Conservation (phyloP, 2,797 vertebrate species). For the Schizopygopsis malacanthus region DNA sequence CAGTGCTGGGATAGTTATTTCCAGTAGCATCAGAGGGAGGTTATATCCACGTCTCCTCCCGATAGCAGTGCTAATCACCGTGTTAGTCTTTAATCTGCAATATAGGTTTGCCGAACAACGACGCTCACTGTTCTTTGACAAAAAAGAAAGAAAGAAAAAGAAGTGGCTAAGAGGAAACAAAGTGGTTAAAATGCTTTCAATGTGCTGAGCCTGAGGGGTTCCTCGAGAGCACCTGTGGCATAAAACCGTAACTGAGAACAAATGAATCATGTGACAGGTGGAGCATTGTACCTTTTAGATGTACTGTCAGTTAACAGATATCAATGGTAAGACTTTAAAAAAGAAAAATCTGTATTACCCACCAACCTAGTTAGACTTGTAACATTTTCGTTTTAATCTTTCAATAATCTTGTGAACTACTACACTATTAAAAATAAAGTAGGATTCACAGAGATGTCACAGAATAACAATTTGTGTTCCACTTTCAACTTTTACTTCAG, state of each 20-base stretch:
- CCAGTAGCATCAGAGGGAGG: conserved; percentile 5
- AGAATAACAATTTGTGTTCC: not conserved
- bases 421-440: not conserved
- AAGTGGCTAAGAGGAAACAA: conserved; percentile 54
- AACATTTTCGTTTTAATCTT: not conserved
- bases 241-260: conserved; percentile 56
- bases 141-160: conserved; percentile 45
- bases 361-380: not conserved
- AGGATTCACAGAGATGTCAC: not conserved
- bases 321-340: not conserved
- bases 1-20: conserved; percentile 7
- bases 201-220: conserved; percentile 62
- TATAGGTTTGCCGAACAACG: conserved; percentile 53
- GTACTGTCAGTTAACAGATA: not conserved
- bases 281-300: conserved; percentile 44
- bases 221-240: conserved; percentile 47
- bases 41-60: not conserved
- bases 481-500: too few relatives aligned
- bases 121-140: conserved; percentile 52
- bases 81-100: conserved; percentile 51
- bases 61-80: conserved; percentile 40
- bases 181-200: conserved; percentile 65
- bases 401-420: not conserved
- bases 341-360: not conserved
- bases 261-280: conserved; percentile 54